Evolutionary conservation across 2,797 vertebrate genomes (phyloP).

Genomic region (Argentina silus): DNA sequence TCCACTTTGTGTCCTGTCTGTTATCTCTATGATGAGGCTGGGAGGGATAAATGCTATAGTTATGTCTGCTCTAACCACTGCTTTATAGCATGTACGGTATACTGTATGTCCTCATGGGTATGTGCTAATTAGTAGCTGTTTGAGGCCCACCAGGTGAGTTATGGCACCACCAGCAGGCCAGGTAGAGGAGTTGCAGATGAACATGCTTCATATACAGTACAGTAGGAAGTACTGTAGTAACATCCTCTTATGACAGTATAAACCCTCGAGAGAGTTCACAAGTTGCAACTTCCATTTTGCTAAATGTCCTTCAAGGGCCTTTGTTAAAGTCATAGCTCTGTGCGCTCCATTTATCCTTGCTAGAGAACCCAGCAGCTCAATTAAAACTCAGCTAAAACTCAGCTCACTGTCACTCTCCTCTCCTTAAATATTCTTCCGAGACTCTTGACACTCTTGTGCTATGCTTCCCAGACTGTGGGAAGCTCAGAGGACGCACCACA

Average conservation of each 20-base stretch:
- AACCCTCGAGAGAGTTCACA: not conserved
- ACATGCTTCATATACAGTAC: not conserved
- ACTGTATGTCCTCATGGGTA: no score
- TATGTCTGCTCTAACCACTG: no score
- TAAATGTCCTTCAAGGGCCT: not conserved
- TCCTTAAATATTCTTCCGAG: not conserved
- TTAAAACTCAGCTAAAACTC: slow-evolving; percentile 2
- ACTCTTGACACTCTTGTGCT: not conserved
- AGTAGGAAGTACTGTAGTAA: not conserved
- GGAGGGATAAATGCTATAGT: not conserved
- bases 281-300: slow-evolving; percentile 6
- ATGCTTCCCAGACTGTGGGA: no score
- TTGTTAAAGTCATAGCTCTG: not conserved
- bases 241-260: slow-evolving; percentile 12
- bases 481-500: not conserved
- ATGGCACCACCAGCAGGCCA: slow-evolving; percentile 71
- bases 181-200: slow-evolving; percentile 45
- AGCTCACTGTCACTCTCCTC: not conserved
- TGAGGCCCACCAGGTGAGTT: slow-evolving; percentile 40
- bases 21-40: not conserved
- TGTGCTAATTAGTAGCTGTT: no score
- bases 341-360: not conserved
- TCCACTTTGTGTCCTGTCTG: not conserved
- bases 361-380: not conserved
- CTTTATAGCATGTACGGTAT: no score